Evolutionary conservation across 2,113 vertebrate genomes (phyloP).

Genomic region (Cisticola juncidis): DNA sequence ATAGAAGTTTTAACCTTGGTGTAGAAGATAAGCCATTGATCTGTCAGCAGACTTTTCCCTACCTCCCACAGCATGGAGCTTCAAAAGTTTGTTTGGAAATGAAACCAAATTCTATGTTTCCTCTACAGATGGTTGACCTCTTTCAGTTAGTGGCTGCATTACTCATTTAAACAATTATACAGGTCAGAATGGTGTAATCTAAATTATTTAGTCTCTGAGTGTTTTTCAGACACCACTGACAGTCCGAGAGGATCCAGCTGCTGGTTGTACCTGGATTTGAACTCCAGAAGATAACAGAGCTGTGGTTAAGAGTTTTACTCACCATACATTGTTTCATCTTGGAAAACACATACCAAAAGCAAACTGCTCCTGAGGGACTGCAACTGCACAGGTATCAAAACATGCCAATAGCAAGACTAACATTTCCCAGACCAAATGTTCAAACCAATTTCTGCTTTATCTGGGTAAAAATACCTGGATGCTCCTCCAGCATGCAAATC

Average conservation of each 20-base stretch:
- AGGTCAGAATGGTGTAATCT: constrained; percentile 83
- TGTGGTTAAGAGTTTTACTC: constrained; percentile 54
- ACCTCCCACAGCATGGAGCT: constrained; percentile 78
- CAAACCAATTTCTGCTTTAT: constrained; percentile 10
- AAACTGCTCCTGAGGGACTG: not conserved
- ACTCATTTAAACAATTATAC: constrained; percentile 85
- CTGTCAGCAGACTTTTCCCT: constrained; percentile 77
- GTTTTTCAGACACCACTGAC: constrained; percentile 83
- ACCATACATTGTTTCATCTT: not conserved
- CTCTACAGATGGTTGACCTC: constrained; percentile 86
- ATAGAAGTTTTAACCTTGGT: constrained; percentile 74
- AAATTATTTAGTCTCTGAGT: constrained; percentile 86
- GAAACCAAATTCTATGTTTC: constrained; percentile 84
- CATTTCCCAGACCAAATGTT: constrained; percentile 13
- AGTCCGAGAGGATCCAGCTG: constrained; percentile 79
- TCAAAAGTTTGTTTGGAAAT: constrained; percentile 85
- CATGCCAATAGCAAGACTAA: not conserved
- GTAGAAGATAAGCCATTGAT: constrained; percentile 73
- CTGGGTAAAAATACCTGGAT: constrained; percentile 35
- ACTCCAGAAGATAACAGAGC: constrained; percentile 71
- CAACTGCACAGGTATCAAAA: not conserved
- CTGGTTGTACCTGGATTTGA: constrained; percentile 81
- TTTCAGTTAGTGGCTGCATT: constrained; percentile 82
- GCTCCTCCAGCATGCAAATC: constrained; percentile 39
- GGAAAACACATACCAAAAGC: not conserved